phyloP scores from a whole-genome alignment of 2,113 vertebrate species.

The Aspiorhynchus laticeps region DNA sequence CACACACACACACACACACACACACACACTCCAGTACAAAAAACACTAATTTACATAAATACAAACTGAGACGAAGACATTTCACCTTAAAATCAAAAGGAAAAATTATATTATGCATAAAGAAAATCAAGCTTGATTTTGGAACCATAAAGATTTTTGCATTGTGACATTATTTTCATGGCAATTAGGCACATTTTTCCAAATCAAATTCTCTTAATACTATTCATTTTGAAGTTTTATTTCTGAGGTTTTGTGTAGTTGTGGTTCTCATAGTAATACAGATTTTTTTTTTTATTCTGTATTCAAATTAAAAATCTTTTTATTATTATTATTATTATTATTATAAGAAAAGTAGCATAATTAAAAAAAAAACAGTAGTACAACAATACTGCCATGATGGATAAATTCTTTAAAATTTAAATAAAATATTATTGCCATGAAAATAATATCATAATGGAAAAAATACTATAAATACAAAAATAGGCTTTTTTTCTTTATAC shows the following conservation, averaged over 20 bases:
- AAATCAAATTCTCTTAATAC: background rate
- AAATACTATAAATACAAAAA: background rate
- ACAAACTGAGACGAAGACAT: background rate
- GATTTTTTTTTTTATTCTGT: background rate
- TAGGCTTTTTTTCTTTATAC: background rate
- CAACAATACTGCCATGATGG: background rate
- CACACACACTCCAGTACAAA: background rate
- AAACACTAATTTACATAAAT: background rate
- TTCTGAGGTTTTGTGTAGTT: background rate
- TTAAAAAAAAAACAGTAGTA: background rate
- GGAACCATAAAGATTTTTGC: background rate
- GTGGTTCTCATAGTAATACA: background rate
- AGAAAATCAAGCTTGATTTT: background rate
- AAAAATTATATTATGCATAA: background rate
- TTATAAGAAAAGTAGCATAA: background rate
- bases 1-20: constrained; percentile 39
- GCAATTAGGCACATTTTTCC: background rate
- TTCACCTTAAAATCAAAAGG: background rate
- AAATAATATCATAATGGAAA: constrained; percentile 1
- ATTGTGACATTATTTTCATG: background rate
- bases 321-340: no score
- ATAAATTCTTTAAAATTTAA: background rate
- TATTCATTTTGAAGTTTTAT: background rate
- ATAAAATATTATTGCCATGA: background rate
- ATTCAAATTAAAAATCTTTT: background rate